Evolutionary conservation across 2,797 vertebrate genomes (phyloP).

Genomic region (Mergus octosetaceus): DNA sequence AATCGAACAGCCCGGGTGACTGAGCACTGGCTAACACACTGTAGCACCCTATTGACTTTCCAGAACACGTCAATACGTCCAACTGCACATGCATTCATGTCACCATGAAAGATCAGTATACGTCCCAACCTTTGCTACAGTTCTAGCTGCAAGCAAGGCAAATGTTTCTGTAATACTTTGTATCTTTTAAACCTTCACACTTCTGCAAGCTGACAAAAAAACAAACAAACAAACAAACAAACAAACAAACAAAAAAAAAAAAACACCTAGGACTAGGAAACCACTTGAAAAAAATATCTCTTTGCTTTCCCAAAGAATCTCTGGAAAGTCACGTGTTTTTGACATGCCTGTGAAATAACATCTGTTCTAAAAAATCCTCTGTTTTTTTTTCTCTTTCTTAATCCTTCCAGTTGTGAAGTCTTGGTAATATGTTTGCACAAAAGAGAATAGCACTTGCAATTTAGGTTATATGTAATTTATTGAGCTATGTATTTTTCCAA

Average conservation of each 20-base stretch:
- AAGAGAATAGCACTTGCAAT: not conserved
- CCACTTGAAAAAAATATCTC: not conserved
- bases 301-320: not conserved
- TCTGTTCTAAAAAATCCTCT: not conserved
- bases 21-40: not conserved
- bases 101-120: not conserved
- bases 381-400: not conserved
- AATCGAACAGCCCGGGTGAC: slow-evolving; percentile 12
- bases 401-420: not conserved
- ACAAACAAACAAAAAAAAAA: not conserved
- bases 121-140: not conserved
- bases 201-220: not conserved
- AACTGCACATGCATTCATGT: not conserved
- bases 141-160: not conserved
- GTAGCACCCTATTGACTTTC: not conserved
- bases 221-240: not conserved
- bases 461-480: not conserved
- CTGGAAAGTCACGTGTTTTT: not conserved
- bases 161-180: not conserved
- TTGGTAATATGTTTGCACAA: not conserved
- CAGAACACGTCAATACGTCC: not conserved
- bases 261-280: not conserved
- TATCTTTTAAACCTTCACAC: not conserved
- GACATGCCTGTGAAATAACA: not conserved
- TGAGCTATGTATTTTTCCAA: not conserved